These are phyloP conservation scores for Anoura caudifer DNA, from an alignment of 2,113 vertebrate genomes.

Conservation along the genomic window DNA sequence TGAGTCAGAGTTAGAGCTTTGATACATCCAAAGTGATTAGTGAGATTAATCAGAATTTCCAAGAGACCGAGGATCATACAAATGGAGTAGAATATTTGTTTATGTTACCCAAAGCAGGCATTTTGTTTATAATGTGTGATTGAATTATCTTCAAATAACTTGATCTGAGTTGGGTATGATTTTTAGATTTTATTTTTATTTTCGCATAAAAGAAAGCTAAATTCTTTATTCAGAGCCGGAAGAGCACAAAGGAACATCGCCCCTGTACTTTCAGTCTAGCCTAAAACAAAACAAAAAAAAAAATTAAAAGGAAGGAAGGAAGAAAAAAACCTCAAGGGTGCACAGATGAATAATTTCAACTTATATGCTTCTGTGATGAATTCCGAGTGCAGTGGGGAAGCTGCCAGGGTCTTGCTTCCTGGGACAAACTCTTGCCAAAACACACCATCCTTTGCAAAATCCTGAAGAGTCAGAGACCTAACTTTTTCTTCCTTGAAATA, in stretches of 20 bases:
- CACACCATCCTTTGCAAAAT: constrained; percentile 40
- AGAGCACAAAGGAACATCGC: neutral
- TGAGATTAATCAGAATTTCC: neutral
- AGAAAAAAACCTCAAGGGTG: neutral
- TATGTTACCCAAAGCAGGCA: neutral
- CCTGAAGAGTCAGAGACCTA: neutral
- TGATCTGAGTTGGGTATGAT: neutral
- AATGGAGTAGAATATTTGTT: neutral
- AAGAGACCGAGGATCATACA: neutral
- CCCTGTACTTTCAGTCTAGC: neutral
- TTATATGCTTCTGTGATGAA: neutral
- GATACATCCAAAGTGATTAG: neutral
- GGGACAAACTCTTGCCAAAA: constrained; percentile 23
- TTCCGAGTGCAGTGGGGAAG: neutral
- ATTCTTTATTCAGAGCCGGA: neutral
- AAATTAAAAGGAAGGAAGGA: neutral
- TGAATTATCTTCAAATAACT: neutral
- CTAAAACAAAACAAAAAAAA: neutral
- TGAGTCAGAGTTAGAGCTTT: neutral
- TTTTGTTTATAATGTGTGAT: neutral
- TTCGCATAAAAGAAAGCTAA: neutral
- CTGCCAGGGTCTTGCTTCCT: neutral
- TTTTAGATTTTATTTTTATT: constrained; percentile 44
- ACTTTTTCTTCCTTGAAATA: constrained; percentile 35
- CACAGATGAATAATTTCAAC: neutral